phyloP scores from a whole-genome alignment of 2,113 vertebrate species.

The Alces alces region DNA sequence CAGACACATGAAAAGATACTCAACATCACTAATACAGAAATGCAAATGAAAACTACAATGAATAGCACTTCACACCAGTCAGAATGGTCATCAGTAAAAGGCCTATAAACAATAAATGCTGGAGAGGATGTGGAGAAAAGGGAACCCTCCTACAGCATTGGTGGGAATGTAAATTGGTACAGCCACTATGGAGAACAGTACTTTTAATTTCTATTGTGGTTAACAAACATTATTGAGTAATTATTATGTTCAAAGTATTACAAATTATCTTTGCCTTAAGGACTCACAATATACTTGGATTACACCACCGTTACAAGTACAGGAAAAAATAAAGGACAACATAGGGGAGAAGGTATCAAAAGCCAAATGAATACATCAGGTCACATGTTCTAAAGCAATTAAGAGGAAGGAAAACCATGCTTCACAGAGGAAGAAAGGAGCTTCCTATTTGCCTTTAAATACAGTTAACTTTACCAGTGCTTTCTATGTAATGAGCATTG shows the following conservation, averaged over 20 bases:
- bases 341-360: not conserved
- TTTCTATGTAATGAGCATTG: not conserved
- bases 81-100: not conserved
- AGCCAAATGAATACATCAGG: not conserved
- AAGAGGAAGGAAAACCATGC: not conserved
- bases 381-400: not conserved
- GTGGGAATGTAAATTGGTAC: not conserved
- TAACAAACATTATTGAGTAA: not conserved
- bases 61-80: not conserved
- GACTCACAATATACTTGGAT: not conserved
- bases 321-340: not conserved
- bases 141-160: not conserved
- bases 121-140: not conserved
- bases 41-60: not conserved
- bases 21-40: not conserved
- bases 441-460: not conserved
- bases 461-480: not conserved
- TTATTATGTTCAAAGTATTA: not conserved
- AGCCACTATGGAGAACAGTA: not conserved
- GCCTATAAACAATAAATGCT: not conserved
- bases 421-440: not conserved
- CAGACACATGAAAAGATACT: not conserved
- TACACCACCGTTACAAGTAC: not conserved
- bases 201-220: not conserved
- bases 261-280: not conserved